phyloP scores from a whole-genome alignment of 2,113 vertebrate species.

The Proterorhinus semilunaris region DNA sequence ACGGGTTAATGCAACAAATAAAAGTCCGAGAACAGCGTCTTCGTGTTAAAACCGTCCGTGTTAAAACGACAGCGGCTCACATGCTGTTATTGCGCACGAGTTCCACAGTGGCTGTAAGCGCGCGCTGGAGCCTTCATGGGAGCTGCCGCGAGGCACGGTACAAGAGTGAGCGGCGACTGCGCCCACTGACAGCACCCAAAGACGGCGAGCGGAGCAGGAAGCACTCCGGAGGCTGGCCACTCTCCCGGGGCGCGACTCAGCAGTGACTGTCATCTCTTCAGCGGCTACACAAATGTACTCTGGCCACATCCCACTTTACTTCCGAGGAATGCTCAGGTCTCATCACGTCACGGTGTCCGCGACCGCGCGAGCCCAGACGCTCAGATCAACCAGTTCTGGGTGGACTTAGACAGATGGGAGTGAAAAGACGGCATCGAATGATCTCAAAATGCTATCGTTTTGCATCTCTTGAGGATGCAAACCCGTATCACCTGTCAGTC shows the following conservation, averaged over 20 bases:
- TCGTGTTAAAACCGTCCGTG: neutral
- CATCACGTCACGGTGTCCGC: conserved; percentile 16
- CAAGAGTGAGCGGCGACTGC: neutral
- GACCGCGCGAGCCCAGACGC: conserved; percentile 38
- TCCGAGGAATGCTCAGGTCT: conserved; percentile 23
- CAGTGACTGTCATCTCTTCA: conserved; percentile 62
- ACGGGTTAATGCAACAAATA: neutral
- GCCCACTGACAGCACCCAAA: conserved; percentile 2
- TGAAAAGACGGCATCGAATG: neutral
- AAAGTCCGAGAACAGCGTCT: conserved; percentile 9
- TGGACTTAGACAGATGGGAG: neutral
- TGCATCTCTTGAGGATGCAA: neutral
- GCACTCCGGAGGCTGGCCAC: conserved; percentile 1
- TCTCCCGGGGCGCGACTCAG: conserved; percentile 25
- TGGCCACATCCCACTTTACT: conserved; percentile 77
- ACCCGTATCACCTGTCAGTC: neutral
- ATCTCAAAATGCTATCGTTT: neutral
- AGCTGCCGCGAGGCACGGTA: conserved; percentile 14
- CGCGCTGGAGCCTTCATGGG: conserved; percentile 42
- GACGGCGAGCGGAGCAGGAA: neutral
- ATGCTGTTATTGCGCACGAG: conserved; percentile 46
- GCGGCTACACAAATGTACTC: conserved; percentile 65
- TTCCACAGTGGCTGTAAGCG: conserved; percentile 28
- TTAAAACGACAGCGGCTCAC: conserved; percentile 38
- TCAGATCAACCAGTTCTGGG: neutral